These are phyloP conservation scores for Bathynomus jamesi DNA, from an alignment of 1,140 invertebrate genomes.

Conservation along the genomic window DNA sequence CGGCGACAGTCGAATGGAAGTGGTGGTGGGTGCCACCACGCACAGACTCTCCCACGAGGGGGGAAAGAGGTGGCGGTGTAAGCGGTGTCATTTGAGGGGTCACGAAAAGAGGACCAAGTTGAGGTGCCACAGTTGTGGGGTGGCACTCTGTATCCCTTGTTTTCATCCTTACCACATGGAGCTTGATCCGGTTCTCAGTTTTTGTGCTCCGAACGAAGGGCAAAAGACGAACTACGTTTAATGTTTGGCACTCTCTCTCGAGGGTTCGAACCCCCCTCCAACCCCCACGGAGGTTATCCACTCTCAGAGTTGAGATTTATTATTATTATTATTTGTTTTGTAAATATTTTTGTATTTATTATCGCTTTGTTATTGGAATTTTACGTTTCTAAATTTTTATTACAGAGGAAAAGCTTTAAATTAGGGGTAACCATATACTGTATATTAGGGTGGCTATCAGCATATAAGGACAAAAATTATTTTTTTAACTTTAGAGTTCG, in stretches of 20 bases:
- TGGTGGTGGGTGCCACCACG: conserved; percentile 5
- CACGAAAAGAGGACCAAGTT: conserved; percentile 27
- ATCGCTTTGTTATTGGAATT: background rate
- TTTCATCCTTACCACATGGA: conserved; percentile 20
- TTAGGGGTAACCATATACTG: too few relatives aligned
- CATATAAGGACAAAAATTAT: too few relatives aligned
- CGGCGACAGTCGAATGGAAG: conserved; percentile 7
- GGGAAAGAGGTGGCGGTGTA: conserved; percentile 23
- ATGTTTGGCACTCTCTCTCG: too few relatives aligned
- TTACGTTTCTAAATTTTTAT: background rate
- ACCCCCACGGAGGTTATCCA: too few relatives aligned
- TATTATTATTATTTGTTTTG: background rate
- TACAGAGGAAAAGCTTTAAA: too few relatives aligned
- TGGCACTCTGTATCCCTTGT: conserved; percentile 22
- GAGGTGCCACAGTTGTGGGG: conserved; percentile 20
- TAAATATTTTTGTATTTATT: background rate
- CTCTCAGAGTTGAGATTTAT: too few relatives aligned
- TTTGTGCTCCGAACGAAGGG: too few relatives aligned
- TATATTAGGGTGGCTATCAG: too few relatives aligned
- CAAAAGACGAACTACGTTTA: too few relatives aligned
- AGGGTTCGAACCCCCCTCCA: too few relatives aligned
- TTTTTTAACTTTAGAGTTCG: too few relatives aligned
- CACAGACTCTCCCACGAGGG: conserved; percentile 23
- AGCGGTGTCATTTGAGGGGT: conserved; percentile 17
- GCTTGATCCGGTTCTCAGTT: too few relatives aligned